Evolutionary conservation across 2,888 invertebrate genomes (phyloP).

Genomic region (Oscheius sp.): DNA sequence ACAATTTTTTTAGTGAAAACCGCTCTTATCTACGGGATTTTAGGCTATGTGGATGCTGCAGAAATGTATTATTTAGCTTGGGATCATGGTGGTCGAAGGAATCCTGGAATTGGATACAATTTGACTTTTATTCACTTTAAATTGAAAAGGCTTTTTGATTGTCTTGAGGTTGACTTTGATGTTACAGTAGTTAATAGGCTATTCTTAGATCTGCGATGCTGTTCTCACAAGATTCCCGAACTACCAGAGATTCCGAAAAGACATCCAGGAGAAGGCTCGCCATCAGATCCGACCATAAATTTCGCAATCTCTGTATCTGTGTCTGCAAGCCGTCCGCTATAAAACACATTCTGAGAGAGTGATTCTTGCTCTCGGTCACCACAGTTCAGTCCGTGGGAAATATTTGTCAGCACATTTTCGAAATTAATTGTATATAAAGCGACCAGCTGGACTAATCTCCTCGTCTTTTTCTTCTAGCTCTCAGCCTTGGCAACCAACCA

Average conservation of each 20-base stretch:
- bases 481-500: no score
- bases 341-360: background rate
- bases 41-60: constrained; percentile 85
- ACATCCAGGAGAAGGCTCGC: constrained; percentile 9
- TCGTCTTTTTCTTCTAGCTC: background rate
- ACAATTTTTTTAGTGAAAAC: no score
- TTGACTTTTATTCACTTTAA: constrained; percentile 90
- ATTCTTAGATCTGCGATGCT: constrained; percentile 10
- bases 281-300: constrained; percentile 8
- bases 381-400: background rate
- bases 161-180: constrained; percentile 83
- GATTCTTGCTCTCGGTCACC: background rate
- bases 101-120: constrained; percentile 89
- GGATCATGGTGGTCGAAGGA: constrained; percentile 82
- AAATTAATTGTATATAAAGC: no score
- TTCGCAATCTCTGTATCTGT: no score
- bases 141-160: constrained; percentile 85
- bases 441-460: background rate
- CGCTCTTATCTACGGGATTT: no score
- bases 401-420: no score
- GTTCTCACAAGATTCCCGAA: constrained; percentile 13
- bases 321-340: background rate
- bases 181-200: no score
- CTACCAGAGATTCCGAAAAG: background rate
- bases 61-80: constrained; percentile 86